A percentile compares a stretch with the other conserved stretches of the same genome.
phyloP scores from a whole-genome alignment of 2,113 vertebrate species.

The Dolichotis patagonum region DNA sequence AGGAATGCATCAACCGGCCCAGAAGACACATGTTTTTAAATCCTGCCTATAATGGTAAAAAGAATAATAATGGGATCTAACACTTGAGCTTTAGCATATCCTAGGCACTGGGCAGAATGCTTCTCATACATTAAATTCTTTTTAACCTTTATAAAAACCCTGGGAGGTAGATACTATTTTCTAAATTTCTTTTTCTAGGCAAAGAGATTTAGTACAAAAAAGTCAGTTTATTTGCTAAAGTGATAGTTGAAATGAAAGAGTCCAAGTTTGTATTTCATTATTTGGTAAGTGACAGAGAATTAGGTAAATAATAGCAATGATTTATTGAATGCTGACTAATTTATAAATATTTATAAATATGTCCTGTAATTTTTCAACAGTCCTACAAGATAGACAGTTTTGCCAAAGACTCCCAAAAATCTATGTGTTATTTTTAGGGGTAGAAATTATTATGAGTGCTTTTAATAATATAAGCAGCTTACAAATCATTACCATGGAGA shows the following conservation, averaged over 20 bases:
- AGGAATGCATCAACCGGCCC: background rate
- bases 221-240: background rate
- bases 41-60: background rate
- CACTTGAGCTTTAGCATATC: background rate
- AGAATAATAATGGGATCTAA: background rate
- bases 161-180: background rate
- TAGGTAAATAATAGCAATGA: constrained; percentile 35
- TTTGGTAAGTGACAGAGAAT: background rate
- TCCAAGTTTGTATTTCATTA: background rate
- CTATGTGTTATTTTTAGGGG: background rate
- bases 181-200: background rate
- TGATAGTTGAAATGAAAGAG: background rate
- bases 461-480: background rate
- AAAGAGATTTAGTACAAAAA: background rate
- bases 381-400: background rate
- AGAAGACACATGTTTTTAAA: background rate
- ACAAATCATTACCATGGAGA: background rate
- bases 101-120: background rate
- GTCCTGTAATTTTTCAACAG: background rate
- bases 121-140: background rate
- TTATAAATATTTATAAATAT: constrained; percentile 57
- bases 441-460: constrained; percentile 30
- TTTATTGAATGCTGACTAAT: constrained; percentile 34
- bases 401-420: background rate
- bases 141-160: background rate